Percentiles rank a stretch among this genome's conserved stretches.
These are phyloP conservation scores for Leptosomus discolor DNA, from an alignment of 2,113 vertebrate genomes.

Conservation along the genomic window DNA sequence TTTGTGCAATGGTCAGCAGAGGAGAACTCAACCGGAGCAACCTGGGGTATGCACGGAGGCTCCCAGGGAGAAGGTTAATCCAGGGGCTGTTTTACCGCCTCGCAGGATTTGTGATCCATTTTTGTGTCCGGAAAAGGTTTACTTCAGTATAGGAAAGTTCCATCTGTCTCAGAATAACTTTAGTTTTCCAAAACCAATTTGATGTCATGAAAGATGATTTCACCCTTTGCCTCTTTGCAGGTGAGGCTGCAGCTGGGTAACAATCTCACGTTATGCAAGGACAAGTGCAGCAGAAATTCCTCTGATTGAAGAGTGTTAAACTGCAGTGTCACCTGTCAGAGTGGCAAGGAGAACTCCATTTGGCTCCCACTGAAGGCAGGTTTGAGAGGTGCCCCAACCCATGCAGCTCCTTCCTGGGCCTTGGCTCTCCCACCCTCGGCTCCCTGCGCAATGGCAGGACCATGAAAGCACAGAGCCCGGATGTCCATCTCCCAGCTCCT, in stretches of 20 bases:
- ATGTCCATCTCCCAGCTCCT: neutral
- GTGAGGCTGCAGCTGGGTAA: constrained; percentile 28
- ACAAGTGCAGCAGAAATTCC: neutral
- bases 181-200: neutral
- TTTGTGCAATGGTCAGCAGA: constrained; percentile 29
- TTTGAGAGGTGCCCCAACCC: neutral
- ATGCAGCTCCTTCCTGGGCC: rapidly evolving
- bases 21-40: neutral
- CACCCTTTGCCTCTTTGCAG: neutral
- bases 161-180: neutral
- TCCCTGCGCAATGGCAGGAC: neutral
- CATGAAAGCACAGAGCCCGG: neutral
- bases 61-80: neutral
- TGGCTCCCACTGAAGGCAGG: neutral
- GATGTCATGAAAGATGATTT: neutral
- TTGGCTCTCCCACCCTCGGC: neutral
- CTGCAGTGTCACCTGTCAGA: neutral
- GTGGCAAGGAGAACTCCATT: neutral
- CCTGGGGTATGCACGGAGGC: neutral
- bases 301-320: rapidly evolving
- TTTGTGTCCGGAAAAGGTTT: neutral
- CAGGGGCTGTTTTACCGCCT: neutral
- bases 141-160: constrained; percentile 13
- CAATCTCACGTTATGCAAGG: neutral
- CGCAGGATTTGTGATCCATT: neutral